These are phyloP conservation scores for Helicoverpa assulta DNA, from an alignment of 2,888 invertebrate genomes.

Conservation along the genomic window DNA sequence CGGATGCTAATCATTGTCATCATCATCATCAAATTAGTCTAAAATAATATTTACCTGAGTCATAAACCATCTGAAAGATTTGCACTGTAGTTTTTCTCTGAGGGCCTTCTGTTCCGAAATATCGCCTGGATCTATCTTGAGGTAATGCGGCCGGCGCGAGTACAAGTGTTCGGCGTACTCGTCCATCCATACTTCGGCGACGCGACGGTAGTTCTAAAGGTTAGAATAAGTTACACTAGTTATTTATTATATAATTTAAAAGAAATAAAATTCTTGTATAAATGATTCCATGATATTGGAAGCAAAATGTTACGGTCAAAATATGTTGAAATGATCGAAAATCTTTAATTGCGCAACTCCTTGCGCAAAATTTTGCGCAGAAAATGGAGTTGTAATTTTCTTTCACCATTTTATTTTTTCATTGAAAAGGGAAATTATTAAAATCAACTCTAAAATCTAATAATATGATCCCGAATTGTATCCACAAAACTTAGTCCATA, in stretches of 20 bases:
- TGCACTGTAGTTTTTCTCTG: slow-evolving; percentile 94
- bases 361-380: not conserved
- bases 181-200: slow-evolving; percentile 99
- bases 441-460: too few relatives aligned
- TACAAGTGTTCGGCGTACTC: slow-evolving; percentile 97
- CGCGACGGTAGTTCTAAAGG: slow-evolving; percentile 95
- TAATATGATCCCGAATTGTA: not conserved
- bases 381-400: too few relatives aligned
- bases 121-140: slow-evolving; percentile 94
- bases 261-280: too few relatives aligned
- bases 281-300: too few relatives aligned
- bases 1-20: too few relatives aligned
- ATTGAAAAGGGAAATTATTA: too few relatives aligned
- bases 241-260: too few relatives aligned
- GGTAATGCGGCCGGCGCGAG: slow-evolving; percentile 93
- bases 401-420: too few relatives aligned
- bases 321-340: not conserved
- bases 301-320: too few relatives aligned
- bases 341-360: not conserved
- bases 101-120: slow-evolving; percentile 94
- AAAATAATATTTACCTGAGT: slow-evolving; percentile 87
- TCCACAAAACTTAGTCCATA: not conserved
- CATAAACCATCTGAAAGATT: slow-evolving; percentile 98
- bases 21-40: too few relatives aligned
- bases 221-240: too few relatives aligned